These are phyloP conservation scores for Psammodynastes pulverulentus DNA, from an alignment of 2,113 vertebrate genomes.

Conservation along the genomic window DNA sequence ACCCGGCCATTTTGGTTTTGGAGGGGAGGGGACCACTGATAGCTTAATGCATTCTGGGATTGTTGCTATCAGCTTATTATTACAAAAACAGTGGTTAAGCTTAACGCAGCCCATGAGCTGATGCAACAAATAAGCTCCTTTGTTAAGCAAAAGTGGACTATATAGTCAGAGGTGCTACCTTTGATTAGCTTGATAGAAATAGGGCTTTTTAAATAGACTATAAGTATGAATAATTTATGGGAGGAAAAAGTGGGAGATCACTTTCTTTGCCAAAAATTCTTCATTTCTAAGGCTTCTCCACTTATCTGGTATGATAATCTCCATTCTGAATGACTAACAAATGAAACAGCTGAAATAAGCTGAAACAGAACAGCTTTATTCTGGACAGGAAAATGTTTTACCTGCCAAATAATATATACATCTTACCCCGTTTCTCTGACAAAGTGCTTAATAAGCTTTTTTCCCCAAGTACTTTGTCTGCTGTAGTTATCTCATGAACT, in stretches of 20 bases:
- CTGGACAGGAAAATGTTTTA: slow-evolving; percentile 34
- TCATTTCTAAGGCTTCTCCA: slow-evolving; percentile 8
- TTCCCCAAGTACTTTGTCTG: slow-evolving; percentile 25
- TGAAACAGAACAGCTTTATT: slow-evolving; percentile 41
- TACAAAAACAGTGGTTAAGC: neutral
- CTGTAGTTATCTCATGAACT: neutral
- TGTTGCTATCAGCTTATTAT: neutral
- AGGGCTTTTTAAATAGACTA: neutral
- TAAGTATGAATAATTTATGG: slow-evolving; percentile 14
- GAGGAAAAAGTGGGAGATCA: neutral
- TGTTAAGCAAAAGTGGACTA: slow-evolving; percentile 11
- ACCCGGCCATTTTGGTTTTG: neutral
- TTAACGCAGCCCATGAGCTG: neutral
- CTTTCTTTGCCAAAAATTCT: slow-evolving; percentile 38
- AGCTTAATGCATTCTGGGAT: neutral
- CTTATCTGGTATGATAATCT: neutral
- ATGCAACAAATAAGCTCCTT: slow-evolving; percentile 8
- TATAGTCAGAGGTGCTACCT: neutral
- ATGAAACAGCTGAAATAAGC: slow-evolving; percentile 23
- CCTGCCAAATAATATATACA: slow-evolving; percentile 45
- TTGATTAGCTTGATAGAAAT: neutral
- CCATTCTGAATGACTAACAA: slow-evolving; percentile 33
- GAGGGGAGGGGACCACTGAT: neutral
- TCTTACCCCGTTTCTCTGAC: slow-evolving; percentile 35
- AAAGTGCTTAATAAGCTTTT: slow-evolving; percentile 45